Evolutionary conservation across 2,888 invertebrate genomes (phyloP), one percentile per base, ranked within the genome.

Genomic region (Apodemia duryi): DNA sequence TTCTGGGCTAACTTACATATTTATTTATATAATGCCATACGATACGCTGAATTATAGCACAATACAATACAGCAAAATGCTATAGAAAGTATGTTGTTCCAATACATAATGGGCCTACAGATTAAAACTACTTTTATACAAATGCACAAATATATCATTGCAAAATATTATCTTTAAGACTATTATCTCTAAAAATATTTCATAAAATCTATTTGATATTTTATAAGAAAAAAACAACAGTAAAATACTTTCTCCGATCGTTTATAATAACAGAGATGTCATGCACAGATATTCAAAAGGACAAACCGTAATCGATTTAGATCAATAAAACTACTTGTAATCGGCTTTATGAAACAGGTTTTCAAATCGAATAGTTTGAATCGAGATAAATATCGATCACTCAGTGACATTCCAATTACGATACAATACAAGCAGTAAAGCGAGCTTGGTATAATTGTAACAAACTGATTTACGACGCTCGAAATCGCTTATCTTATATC

Each of bases 371-470:
- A 63, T 78, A 74, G 75, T 71, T 79, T 75, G 77, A 75, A 82
- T 83, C 79, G 80, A 81, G 85, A 87, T 88, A 86, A 82, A 86
- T 85, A 82, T 83, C 83, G 84, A 84, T 86, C 86, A 81, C 84
- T 85, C 79, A 81, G 67, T 86, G 88, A 88, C 87, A 82, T 81
- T 84, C 88, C 88, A 88, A 88, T 88, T 88, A 88, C 83, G 84
- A 76, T 80, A 80, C 72, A 78, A 79, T 77, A 77, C 76, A 69
- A 75, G 71, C 73, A 73, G 78, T 78, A 77, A 76, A 81, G 75
- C 77, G 76, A 75, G 73, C 65, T 66, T 49, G 66, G 69, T 73
- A 72, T 74, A 74, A 74, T 72, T 73, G 73, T 74, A 69, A 72
- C 69, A 67, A 73, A 69, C 72, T 73, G 75, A 75, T 75, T 75